Evolutionary conservation across 2,888 invertebrate species (phyloP), one percentile per base, ranked within the genome.

Genomic region (Papilio protenor): DNA sequence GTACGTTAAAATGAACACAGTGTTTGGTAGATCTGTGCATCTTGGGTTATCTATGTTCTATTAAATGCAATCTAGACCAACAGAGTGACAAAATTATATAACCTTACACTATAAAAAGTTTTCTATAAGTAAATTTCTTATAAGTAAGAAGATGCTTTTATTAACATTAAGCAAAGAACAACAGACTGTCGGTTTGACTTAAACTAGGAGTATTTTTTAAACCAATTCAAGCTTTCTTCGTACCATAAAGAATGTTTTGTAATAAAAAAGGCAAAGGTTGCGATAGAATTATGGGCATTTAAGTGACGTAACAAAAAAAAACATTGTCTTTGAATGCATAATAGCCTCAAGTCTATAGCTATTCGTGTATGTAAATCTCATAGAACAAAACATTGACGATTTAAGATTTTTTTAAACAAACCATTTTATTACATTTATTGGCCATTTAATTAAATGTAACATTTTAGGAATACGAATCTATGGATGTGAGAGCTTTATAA

Each of bases 1-100:
- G 80, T 78, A 81, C 73, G 77, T 84, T 80, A 87, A 88, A 87
- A 87, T 90, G 90, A 92, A 92, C 92, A 92, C 92, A 91, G 87
- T 87, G 82, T 80, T 86, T 86, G 89, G 89, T 89, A 89, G 87
- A 87, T 90, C 88, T 91, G 90, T 91, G 91, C 88, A 84, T 84
- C 81, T 40, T 84, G 80, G 80, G 77, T 73, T 83, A 86, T 83
- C 81, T 86, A 87, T 82, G 82, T 80, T 78, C 85, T 87, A 88
- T 84, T 90, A 91, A 91, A 90, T 91, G 91, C 91, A 88, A 85
- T 82, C 80, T 84, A 83, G 79, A 80, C 83, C 82, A 85, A 83
- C 82, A 81, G 77, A 78, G 79, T 84, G 77, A 82, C 82, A 23
- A 71, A 71, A 55, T 83, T 81, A 81, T 75, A 76, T 40, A 76